These are phyloP conservation scores for Matsumyia berberina DNA, from an alignment of 2,888 invertebrate genomes.

Conservation along the genomic window DNA sequence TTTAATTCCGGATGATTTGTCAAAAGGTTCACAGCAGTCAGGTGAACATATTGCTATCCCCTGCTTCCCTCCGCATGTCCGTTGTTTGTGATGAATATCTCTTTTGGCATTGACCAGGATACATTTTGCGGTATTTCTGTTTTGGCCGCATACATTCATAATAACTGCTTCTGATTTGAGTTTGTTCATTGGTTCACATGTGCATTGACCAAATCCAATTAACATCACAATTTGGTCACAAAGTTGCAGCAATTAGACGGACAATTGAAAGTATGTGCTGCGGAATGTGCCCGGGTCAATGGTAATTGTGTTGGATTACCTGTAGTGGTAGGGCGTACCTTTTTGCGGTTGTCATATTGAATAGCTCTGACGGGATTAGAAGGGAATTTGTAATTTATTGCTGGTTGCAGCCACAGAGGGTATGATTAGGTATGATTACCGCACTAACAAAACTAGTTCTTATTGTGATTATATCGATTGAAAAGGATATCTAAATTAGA, in stretches of 20 bases:
- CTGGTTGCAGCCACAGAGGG: background rate
- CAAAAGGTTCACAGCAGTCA: slow-evolving; percentile 49
- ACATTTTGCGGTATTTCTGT: slow-evolving; percentile 30
- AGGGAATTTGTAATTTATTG: slow-evolving; percentile 41
- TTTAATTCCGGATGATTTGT: slow-evolving; percentile 70
- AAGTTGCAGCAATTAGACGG: slow-evolving; percentile 65
- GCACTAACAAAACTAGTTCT: no score
- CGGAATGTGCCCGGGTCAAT: slow-evolving; percentile 34
- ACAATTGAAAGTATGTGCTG: slow-evolving; percentile 45
- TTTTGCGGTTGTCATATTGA: slow-evolving; percentile 40
- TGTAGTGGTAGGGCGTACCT: slow-evolving; percentile 23
- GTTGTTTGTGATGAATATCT: slow-evolving; percentile 17
- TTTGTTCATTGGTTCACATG: background rate
- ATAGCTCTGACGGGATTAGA: slow-evolving; percentile 26
- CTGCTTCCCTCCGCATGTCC: background rate
- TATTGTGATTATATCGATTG: no score
- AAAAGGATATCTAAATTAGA: no score
- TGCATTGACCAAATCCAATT: slow-evolving; percentile 52
- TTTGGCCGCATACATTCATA: slow-evolving; percentile 27
- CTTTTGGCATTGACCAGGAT: slow-evolving; percentile 28
- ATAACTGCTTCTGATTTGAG: slow-evolving; percentile 33
- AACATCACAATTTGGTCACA: slow-evolving; percentile 65
- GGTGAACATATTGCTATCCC: slow-evolving; percentile 14
- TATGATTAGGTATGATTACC: background rate
- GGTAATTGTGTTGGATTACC: slow-evolving; percentile 9